Conservation (phyloP, 2,113 vertebrate genomes). For the Platichthys flesus region DNA sequence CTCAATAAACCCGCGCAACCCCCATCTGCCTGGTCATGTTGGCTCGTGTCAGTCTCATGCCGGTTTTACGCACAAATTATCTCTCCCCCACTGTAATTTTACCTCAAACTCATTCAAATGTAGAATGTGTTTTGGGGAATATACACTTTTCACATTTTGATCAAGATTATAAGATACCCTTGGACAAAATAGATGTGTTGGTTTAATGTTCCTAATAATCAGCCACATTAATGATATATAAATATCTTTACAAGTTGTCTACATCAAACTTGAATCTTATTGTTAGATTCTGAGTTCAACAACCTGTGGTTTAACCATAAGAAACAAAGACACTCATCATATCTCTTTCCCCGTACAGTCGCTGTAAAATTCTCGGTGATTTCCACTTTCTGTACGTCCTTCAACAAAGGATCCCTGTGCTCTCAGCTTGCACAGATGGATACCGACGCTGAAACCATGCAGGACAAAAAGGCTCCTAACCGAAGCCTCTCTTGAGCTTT, state of each 20-base stretch:
- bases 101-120: neutral
- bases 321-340: constrained; percentile 5
- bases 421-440: constrained; percentile 79
- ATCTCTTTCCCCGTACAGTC: neutral
- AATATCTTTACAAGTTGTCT: neutral
- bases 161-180: neutral
- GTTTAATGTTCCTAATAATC: too few relatives aligned
- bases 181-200: neutral
- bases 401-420: constrained; percentile 69
- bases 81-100: neutral
- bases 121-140: neutral
- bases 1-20: constrained; percentile 29
- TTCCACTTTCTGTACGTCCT: constrained; percentile 35
- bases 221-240: too few relatives aligned
- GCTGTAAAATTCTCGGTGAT: constrained; percentile 16
- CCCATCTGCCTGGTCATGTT: constrained; percentile 59
- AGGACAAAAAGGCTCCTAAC: constrained; percentile 76
- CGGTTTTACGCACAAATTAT: constrained; percentile 14
- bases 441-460: constrained; percentile 71
- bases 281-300: neutral
- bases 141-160: neutral
- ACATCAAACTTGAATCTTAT: neutral
- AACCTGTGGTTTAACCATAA: neutral
- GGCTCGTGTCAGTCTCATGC: constrained; percentile 80
- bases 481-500: constrained; percentile 62